These are phyloP conservation scores for Poecilia latipinna DNA, from an alignment of 2,113 vertebrate genomes.

Conservation along the genomic window DNA sequence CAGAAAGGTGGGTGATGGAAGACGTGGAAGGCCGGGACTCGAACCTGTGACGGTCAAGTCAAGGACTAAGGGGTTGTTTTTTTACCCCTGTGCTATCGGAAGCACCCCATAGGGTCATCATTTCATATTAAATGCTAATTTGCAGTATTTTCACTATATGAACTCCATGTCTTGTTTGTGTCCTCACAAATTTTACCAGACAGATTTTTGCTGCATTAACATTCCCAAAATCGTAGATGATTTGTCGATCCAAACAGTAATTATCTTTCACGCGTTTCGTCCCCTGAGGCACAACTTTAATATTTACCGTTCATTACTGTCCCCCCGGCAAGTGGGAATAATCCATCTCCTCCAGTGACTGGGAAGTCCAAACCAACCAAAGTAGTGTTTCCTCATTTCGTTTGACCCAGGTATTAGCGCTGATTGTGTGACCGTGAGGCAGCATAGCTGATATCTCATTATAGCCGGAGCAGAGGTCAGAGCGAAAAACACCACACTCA, in stretches of 20 bases:
- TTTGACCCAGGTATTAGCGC: conserved; percentile 32
- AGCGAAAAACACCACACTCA: conserved; percentile 52
- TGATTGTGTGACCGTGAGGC: conserved; percentile 42
- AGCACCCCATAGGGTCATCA: neutral
- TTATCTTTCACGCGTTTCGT: conserved; percentile 12
- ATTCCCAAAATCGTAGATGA: conserved; percentile 10
- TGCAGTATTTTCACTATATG: conserved; percentile 14
- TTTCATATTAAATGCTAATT: neutral
- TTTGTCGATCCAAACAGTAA: conserved; percentile 26
- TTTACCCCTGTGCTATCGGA: no score
- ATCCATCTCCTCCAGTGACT: conserved; percentile 10
- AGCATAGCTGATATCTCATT: conserved; percentile 62
- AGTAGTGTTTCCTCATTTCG: conserved; percentile 33
- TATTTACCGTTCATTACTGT: conserved; percentile 26
- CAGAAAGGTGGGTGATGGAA: no score
- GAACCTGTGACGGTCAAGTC: no score
- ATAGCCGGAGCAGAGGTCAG: conserved; percentile 57
- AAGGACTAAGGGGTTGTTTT: no score
- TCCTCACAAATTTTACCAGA: neutral
- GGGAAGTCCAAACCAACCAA: neutral
- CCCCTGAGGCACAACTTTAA: conserved; percentile 15
- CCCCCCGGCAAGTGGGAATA: conserved; percentile 7
- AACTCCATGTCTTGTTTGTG: neutral
- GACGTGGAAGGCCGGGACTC: no score
- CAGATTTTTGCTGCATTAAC: conserved; percentile 11